Evolutionary conservation across 2,113 vertebrate genomes (phyloP), one percentile per base, ranked within the genome.

Genomic region (Dipodomys ordii): DNA sequence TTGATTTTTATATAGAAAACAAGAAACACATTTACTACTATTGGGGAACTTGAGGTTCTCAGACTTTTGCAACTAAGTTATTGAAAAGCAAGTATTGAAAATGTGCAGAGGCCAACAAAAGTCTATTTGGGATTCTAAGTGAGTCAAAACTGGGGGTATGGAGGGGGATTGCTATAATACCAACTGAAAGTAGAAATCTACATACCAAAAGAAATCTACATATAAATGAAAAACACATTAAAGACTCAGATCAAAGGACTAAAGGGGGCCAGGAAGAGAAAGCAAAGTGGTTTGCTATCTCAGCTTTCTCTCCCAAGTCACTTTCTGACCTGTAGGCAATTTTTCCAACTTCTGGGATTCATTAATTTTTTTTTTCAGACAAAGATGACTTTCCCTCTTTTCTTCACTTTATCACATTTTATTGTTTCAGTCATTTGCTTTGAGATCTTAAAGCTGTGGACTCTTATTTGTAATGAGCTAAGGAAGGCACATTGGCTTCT

Each of bases 161-260:
- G 53, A 13, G 53, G 53, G 28, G 62, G 30, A 23, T 76, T 85
- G 82, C 13, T 80, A 23, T 49, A 89, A 94, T 83, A 71, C 72
- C 53, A 83, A 64, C 13, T 57, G 73, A 76, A 92, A 96, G 72
- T 86, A 83, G 20, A 86, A 94, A 94, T 94, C 89, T 96, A 65
- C 83, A 73, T 87, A 65, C 46, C 82, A 71, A 95, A 95, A 89
- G 69, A 84, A 93, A 96, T 95, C 93, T 96, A 44, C 87, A 79
- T 95, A 79, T 91, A 92, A 95, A 96, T 88, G 84, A 89, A 87
- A 95, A 91, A 3, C 20, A 6, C 19, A 71, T 78, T 94, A 92
- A 92, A 87, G 69, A 85, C 69, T 28, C 22, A 35, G 64, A 82
- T 87, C 65, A 88, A 80, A 89, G 64, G 76, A 88, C 74, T 88